Evolutionary conservation across 2,888 invertebrate species (phyloP).

Genomic region (Lissonota sp.): DNA sequence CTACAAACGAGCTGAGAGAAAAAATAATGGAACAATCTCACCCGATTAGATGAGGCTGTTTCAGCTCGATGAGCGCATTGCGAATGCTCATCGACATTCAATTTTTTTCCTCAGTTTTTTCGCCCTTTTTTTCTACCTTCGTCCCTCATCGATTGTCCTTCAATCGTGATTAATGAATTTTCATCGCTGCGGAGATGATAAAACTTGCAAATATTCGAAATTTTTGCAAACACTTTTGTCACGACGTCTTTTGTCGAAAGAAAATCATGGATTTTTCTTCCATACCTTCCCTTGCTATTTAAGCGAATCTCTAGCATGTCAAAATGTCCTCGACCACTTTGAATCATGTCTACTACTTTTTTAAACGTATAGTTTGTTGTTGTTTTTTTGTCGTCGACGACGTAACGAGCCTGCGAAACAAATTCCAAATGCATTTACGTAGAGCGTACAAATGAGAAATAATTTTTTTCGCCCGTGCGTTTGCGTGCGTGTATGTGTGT

Average conservation of each 20-base stretch:
- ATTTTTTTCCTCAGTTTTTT: not conserved
- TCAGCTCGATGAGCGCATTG: not conserved
- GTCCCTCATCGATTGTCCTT: not conserved
- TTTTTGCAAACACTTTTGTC: not conserved
- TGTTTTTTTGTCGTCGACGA: slow-evolving; percentile 64
- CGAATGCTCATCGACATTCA: slow-evolving; percentile 11
- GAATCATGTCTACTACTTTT: not conserved
- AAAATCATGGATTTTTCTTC: not conserved
- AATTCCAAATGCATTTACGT: slow-evolving; percentile 77
- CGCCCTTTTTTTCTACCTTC: not conserved
- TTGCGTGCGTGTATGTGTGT: slow-evolving; percentile 67
- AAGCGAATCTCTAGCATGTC: not conserved
- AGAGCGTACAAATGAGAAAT: slow-evolving; percentile 60
- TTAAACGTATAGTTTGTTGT: not conserved
- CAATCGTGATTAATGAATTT: not conserved
- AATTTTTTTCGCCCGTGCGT: slow-evolving; percentile 44
- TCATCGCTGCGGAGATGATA: not conserved
- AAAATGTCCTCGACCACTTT: not conserved
- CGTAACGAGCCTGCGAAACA: slow-evolving; percentile 65
- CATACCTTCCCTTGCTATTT: not conserved
- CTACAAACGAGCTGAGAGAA: slow-evolving; percentile 4
- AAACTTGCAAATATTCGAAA: not conserved
- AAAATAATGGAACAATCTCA: slow-evolving; percentile 2
- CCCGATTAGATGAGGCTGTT: slow-evolving; percentile 40
- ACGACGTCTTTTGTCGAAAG: not conserved